These are phyloP conservation scores for Himalopsyche japonica DNA, from an alignment of 2,888 invertebrate genomes.

Conservation along the genomic window DNA sequence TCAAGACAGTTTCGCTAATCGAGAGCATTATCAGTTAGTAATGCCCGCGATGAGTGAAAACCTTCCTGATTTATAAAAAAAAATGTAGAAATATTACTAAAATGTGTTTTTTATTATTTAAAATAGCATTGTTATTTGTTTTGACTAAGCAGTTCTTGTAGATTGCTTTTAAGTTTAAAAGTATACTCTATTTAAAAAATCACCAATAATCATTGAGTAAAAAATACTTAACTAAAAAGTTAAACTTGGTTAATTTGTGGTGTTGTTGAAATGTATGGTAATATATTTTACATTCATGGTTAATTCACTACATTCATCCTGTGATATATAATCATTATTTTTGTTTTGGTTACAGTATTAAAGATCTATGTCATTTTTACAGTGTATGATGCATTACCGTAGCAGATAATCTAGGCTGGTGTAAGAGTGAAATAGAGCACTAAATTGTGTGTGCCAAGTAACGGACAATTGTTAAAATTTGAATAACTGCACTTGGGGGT, in stretches of 20 bases:
- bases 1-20: too few species aligned
- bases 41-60: too few species aligned
- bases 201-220: too few species aligned
- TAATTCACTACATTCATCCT: slow-evolving; percentile 46
- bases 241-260: not conserved
- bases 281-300: slow-evolving; percentile 15
- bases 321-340: slow-evolving; percentile 28
- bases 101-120: too few species aligned
- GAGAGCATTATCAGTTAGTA: too few species aligned
- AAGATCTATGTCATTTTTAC: not conserved
- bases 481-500: slow-evolving; percentile 61
- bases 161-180: too few species aligned
- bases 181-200: too few species aligned
- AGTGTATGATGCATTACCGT: slow-evolving; percentile 13
- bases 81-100: too few species aligned
- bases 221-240: too few species aligned
- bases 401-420: slow-evolving; percentile 14
- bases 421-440: slow-evolving; percentile 30
- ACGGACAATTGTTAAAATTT: slow-evolving; percentile 59
- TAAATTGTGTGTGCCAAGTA: slow-evolving; percentile 28
- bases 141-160: too few species aligned
- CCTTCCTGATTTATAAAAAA: too few species aligned
- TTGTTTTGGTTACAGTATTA: not conserved
- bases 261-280: not conserved
- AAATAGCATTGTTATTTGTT: too few species aligned